A percentile compares a stretch with the other conserved stretches of the same genome.
Conservation (phyloP, 2,888 invertebrate species). For the Podabrus alpinus region DNA sequence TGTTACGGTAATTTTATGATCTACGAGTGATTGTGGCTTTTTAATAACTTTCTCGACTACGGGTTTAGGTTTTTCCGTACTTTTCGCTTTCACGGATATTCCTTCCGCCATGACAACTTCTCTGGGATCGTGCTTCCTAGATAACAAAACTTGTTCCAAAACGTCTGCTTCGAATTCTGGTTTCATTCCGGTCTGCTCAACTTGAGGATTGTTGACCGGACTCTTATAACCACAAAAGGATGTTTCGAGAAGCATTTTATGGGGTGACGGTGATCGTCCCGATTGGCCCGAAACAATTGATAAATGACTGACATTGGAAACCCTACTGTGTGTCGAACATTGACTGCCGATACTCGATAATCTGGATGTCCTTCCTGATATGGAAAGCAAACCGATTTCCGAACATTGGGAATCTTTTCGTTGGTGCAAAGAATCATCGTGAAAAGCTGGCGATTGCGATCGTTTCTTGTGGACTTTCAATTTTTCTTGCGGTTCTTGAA, state of each 20-base stretch:
- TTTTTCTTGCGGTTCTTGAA: conserved; percentile 66
- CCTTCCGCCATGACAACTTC: conserved; percentile 68
- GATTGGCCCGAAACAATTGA: conserved; percentile 63
- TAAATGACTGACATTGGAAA: conserved; percentile 61
- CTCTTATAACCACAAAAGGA: conserved; percentile 89
- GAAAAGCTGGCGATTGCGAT: conserved; percentile 49
- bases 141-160: conserved; percentile 61
- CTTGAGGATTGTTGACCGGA: conserved; percentile 48
- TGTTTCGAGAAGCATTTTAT: conserved; percentile 86
- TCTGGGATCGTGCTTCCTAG: conserved; percentile 68
- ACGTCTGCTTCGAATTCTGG: conserved; percentile 55
- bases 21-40: conserved; percentile 8
- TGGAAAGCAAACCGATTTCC: conserved; percentile 74
- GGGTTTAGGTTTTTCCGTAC: neutral
- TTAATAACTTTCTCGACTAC: conserved; percentile 16
- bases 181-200: conserved; percentile 46
- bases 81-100: conserved; percentile 55
- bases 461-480: conserved; percentile 45
- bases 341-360: conserved; percentile 82
- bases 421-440: conserved; percentile 50
- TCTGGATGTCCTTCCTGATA: conserved; percentile 80
- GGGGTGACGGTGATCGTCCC: conserved; percentile 74
- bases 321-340: conserved; percentile 58
- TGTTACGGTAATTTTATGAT: conserved; percentile 46
- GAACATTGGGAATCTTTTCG: conserved; percentile 65